Percentiles rank a stretch among this genome's conserved stretches.
These are phyloP conservation scores for Leucozona laternaria DNA, from an alignment of 2,888 invertebrate genomes.

Conservation along the genomic window DNA sequence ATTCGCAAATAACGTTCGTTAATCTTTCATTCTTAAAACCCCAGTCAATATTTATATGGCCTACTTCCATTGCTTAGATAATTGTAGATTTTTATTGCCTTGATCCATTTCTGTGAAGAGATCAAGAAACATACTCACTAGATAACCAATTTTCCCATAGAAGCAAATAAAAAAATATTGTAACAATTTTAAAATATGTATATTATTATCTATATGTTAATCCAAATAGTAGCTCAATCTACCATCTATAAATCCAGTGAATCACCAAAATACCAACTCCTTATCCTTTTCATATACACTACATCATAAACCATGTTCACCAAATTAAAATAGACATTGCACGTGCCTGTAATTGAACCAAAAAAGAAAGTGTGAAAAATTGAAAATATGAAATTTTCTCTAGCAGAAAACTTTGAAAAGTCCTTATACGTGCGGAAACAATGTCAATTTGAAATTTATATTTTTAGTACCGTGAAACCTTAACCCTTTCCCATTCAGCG, in stretches of 20 bases:
- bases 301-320: conserved; percentile 20
- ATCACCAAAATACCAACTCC: not conserved
- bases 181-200: not conserved
- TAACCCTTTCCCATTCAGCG: conserved; percentile 37
- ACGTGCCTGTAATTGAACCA: conserved; percentile 73
- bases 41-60: no score
- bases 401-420: conserved; percentile 37
- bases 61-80: no score
- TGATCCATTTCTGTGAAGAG: no score
- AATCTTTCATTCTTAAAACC: no score
- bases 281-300: no score
- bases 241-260: not conserved
- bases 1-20: no score
- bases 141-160: no score
- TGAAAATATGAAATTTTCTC: conserved; percentile 70
- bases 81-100: no score
- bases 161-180: not conserved
- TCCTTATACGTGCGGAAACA: conserved; percentile 69
- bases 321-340: conserved; percentile 64
- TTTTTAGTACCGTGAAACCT: not conserved
- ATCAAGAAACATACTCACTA: no score
- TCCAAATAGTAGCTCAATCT: not conserved
- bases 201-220: not conserved
- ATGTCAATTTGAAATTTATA: conserved; percentile 41
- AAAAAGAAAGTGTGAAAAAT: conserved; percentile 73